Evolutionary conservation across 2,888 invertebrate genomes (phyloP), one percentile per base, ranked within the genome.

Genomic region (Coelinius sp.): DNA sequence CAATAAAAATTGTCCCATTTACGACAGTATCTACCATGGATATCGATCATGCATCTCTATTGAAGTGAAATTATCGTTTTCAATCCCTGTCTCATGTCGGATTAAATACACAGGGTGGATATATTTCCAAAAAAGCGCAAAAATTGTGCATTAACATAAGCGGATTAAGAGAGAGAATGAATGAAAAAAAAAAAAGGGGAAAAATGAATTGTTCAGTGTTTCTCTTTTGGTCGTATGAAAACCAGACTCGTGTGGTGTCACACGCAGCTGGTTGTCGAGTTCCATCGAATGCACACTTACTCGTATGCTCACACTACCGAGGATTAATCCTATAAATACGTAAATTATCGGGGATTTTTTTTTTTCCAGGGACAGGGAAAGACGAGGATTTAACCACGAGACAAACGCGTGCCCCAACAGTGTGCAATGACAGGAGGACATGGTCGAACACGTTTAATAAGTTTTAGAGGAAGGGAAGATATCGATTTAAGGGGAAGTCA

Each of bases 261-360:
- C 73, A 73, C 72, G 75, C 82, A 82, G 81, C 82, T 82, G 82
- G 79, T 78, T 79, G 63, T 78, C 82, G 66, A 24, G 82, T 85
- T 84, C 83, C 83, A 86, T 86, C 85, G 81, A 80, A 83, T 83
- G 83, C 79, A 82, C 78, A 85, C 84, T 81, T 70, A 73, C 79
- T 77, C 59, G 68, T 49, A 38, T 56, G 68, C 44, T 53, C 52
- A 64, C 49, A 65, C 56, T 77, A 70, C 73, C 74, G 62, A 77
- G 76, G 82, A 83, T 85, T 86, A 84, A 87, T 87, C 86, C 86
- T 71, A 81, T 87, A 86, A 87, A 85, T 86, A 82, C 84, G 75
- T 75, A 87, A 86, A 87, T 87, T 86, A 86, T 83, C 78, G 71
- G 70, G 76, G 77, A 72, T 72, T 76, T 78, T 63, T 73, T 31